These are phyloP conservation scores for Isichthys henryi DNA, from an alignment of 2,113 vertebrate species.

Conservation along the genomic window DNA sequence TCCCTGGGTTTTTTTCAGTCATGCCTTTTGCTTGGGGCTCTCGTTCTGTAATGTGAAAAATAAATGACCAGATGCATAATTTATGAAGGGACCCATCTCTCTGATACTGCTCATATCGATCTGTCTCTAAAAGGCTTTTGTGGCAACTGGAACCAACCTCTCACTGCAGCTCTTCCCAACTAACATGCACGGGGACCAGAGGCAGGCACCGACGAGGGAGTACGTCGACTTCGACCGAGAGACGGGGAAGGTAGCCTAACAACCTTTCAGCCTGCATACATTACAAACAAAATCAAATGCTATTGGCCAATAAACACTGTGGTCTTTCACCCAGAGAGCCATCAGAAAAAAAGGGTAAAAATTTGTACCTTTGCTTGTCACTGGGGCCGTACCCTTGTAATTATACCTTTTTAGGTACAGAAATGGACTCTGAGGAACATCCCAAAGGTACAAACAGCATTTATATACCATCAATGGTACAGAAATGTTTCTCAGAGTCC, in stretches of 20 bases:
- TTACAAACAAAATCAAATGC: not conserved
- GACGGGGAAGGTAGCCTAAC: slow-evolving; percentile 84
- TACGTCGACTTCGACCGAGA: slow-evolving; percentile 98
- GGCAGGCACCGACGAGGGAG: slow-evolving; percentile 92
- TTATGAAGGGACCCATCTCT: slow-evolving; percentile 79
- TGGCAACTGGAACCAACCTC: slow-evolving; percentile 99
- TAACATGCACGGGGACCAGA: slow-evolving; percentile 91
- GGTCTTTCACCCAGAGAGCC: not conserved
- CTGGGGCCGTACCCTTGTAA: too few relatives aligned
- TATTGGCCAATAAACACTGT: not conserved
- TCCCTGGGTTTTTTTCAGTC: not conserved
- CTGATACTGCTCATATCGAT: slow-evolving; percentile 98
- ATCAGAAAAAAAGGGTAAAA: too few relatives aligned
- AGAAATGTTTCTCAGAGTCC: too few relatives aligned
- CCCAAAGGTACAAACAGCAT: too few relatives aligned
- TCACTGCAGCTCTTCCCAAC: slow-evolving; percentile 99
- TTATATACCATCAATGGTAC: too few relatives aligned
- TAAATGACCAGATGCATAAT: slow-evolving; percentile 93
- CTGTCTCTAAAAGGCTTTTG: slow-evolving; percentile 96
- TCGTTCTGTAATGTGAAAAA: slow-evolving; percentile 72
- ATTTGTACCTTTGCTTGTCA: too few relatives aligned
- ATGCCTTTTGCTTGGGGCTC: slow-evolving; percentile 20
- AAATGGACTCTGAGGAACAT: too few relatives aligned
- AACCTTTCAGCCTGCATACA: not conserved
- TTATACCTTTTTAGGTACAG: too few relatives aligned